These are phyloP conservation scores for Bacillus rossius DNA, from an alignment of 1,140 invertebrate species.

Conservation along the genomic window DNA sequence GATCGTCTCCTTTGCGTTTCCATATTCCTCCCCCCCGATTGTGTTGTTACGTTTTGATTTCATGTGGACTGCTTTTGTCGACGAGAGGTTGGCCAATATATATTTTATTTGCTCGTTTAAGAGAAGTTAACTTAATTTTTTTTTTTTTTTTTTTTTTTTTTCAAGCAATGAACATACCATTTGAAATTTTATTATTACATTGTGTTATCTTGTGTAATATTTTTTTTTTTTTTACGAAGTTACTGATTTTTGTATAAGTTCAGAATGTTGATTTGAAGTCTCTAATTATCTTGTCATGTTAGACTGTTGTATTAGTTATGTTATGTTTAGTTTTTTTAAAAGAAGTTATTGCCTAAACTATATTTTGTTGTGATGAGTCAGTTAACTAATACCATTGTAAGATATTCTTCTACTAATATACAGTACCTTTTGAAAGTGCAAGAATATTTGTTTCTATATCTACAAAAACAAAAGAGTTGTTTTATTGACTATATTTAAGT, in stretches of 20 bases:
- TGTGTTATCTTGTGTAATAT: background rate
- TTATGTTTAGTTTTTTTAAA: background rate
- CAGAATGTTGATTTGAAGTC: slow-evolving; percentile 8
- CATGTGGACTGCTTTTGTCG: background rate
- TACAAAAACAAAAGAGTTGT: too few relatives aligned
- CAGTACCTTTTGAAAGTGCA: too few relatives aligned
- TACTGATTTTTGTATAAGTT: slow-evolving; percentile 12
- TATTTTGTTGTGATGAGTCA: slow-evolving; percentile 1
- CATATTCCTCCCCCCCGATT: background rate
- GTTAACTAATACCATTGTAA: slow-evolving; percentile 5
- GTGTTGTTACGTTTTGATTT: background rate
- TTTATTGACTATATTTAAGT: too few relatives aligned
- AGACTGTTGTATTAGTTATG: background rate
- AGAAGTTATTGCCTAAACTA: slow-evolving; percentile 3
- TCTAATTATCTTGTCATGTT: background rate
- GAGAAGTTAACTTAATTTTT: slow-evolving; percentile 1
- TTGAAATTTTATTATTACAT: slow-evolving; percentile 2
- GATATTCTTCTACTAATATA: background rate
- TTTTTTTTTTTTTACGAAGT: slow-evolving; percentile 5
- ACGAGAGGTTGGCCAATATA: background rate
- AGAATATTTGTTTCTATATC: too few relatives aligned
- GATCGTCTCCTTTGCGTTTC: background rate
- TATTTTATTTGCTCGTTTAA: background rate
- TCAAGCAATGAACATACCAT: background rate
- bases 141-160: slow-evolving; percentile 8